Evolutionary conservation across 1,140 invertebrate genomes (phyloP), one percentile per base, ranked within the genome.

Genomic region (Dinoponera quadriceps): DNA sequence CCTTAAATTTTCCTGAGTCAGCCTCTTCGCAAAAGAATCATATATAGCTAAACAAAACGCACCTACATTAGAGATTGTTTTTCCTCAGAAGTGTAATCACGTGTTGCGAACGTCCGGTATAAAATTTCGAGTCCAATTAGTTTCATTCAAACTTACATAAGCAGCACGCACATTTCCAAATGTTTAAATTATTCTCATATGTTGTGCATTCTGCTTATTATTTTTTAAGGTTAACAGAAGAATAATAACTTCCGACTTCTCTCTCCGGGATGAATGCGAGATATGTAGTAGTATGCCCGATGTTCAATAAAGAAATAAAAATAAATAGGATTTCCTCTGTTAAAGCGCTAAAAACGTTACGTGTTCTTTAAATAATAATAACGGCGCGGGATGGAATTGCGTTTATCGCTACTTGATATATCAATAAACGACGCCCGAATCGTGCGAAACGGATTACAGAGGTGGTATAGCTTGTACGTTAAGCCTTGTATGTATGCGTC

Each of bases 371-470:
- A 80, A 27, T 80, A 57, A 78, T 55, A 44, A 44, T 44, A 80
- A 80, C 20, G 18, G 14, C 7, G 27, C 4, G 7, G 57, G 57
- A 57, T 71, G 14, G 16, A 71, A 57, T 22, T 68, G 22, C 29
- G 18, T 55, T 44, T 65, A 18, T 27, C 22, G 22, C 14, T 55
- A 55, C 57, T 80, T 69, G 22, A 59, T 69, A 80, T 80, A 48
- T 69, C 51, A 71, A 80, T 54, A 69, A 48, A 57, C 11, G 3
- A 48, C 44, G 25, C n/a, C 57, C 18, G 18, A 80, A 69, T 68
- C 55, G 69, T 2, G 33, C 14, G n/a, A 80, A 57, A 57, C 25
- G 22, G 14, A 80, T 80, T 20, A 80, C 33, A 80, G n/a, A 71
- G 69, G 25, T 44, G 20, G 13, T 66, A 66, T 29, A 66, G 66